A percentile compares a stretch with the other conserved stretches of the same genome.
Conservation (phyloP, 2,888 invertebrate genomes). For the Biston stratarius region DNA sequence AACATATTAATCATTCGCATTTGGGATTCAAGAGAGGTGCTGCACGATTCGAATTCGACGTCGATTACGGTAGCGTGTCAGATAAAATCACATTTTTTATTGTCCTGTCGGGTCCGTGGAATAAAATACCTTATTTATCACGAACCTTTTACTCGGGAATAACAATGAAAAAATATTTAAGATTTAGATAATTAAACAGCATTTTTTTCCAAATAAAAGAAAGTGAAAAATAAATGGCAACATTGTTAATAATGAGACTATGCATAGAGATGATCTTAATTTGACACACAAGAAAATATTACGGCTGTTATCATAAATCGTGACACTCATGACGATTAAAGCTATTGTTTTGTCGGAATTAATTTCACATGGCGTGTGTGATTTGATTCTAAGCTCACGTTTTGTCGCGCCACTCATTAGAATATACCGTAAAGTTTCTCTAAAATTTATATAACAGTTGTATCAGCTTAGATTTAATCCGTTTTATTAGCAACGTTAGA, state of each 20-base stretch:
- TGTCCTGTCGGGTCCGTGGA: constrained; percentile 17
- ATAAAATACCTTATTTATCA: constrained; percentile 16
- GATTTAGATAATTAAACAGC: neutral
- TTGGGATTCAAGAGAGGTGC: constrained; percentile 40
- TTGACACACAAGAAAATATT: constrained; percentile 7
- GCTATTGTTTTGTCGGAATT: constrained; percentile 21
- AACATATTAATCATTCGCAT: constrained; percentile 24
- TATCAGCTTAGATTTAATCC: neutral
- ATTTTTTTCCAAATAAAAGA: neutral
- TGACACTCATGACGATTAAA: constrained; percentile 20
- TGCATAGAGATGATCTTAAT: neutral
- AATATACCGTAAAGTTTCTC: constrained; percentile 19
- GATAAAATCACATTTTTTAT: constrained; percentile 43
- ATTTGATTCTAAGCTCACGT: constrained; percentile 24
- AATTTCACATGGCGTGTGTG: constrained; percentile 22
- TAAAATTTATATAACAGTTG: constrained; percentile 21
- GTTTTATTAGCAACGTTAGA: neutral
- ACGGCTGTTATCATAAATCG: constrained; percentile 27
- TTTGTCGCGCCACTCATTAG: constrained; percentile 27
- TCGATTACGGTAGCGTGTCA: constrained; percentile 33
- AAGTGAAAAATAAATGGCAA: neutral
- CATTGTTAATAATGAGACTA: neutral
- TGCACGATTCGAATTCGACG: constrained; percentile 41
- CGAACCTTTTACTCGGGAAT: neutral
- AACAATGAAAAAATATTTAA: constrained; percentile 1